Evolutionary conservation across 2,797 vertebrate species (phyloP).

Genomic region (Monodelphis domestica): DNA sequence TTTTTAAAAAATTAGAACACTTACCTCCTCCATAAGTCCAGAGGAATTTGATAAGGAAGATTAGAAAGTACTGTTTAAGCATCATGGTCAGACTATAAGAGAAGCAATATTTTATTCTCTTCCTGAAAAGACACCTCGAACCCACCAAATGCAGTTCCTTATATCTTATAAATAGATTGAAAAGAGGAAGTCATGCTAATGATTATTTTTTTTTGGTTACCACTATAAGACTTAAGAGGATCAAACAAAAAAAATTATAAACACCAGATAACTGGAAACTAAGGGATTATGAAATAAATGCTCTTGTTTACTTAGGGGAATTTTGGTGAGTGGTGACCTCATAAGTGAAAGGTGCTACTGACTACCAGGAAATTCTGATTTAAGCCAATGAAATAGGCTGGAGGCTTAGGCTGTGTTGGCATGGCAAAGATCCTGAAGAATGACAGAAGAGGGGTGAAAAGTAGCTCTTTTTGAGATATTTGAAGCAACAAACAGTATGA

Average conservation of each 20-base stretch:
- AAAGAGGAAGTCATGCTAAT: background rate
- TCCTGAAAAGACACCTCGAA: background rate
- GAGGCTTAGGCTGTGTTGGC: no score
- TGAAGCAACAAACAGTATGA: no score
- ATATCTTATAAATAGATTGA: background rate
- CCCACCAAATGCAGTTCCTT: background rate
- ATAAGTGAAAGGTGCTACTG: no score
- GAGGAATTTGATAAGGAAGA: slow-evolving; percentile 74
- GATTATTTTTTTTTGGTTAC: no score
- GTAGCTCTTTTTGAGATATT: no score
- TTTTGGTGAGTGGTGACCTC: no score
- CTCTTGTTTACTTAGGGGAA: no score
- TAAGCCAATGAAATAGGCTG: no score
- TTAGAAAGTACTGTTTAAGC: slow-evolving; percentile 58
- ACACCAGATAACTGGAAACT: background rate
- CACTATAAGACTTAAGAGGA: background rate
- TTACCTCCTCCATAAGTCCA: slow-evolving; percentile 75
- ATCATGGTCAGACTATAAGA: slow-evolving; percentile 62
- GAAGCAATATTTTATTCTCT: background rate
- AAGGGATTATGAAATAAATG: background rate
- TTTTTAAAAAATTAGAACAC: slow-evolving; percentile 44
- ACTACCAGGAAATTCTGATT: no score
- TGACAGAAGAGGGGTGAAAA: no score
- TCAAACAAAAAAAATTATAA: background rate
- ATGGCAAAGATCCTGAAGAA: no score